Evolutionary conservation across 2,113 vertebrate genomes (phyloP).

Genomic region (Halcyon malimbica): DNA sequence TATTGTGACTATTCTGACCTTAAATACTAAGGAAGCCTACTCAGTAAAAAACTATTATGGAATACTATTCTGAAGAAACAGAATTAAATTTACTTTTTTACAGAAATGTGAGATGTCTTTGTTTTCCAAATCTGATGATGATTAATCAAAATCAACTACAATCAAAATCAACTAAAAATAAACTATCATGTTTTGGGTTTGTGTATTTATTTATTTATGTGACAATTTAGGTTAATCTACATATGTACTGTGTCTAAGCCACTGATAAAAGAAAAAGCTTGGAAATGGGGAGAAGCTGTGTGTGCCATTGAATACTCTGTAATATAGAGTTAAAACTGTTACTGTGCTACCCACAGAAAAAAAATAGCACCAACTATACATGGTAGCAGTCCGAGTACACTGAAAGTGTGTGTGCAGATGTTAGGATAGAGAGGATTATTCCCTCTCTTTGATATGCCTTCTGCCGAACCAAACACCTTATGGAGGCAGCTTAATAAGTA

Average conservation of each 20-base stretch:
- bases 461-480: neutral
- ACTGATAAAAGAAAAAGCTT: neutral
- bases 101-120: neutral
- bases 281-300: neutral
- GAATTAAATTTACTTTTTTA: neutral
- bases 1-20: conserved; percentile 15
- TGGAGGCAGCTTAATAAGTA: neutral
- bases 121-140: neutral
- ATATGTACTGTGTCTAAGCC: neutral
- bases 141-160: neutral
- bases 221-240: neutral
- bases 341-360: neutral
- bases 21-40: neutral
- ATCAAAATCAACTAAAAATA: neutral
- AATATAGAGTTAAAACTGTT: neutral
- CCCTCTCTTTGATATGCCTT: neutral
- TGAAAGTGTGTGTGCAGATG: fast-evolving
- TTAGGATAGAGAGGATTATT: neutral
- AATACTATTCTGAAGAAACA: neutral
- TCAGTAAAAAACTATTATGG: neutral
- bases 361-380: neutral
- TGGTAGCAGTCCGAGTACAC: fast-evolving
- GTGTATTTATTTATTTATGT: neutral
- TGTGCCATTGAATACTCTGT: fast-evolving
- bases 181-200: fast-evolving